phyloP scores from a whole-genome alignment of 2,888 invertebrate species.

The Drosophila pseudotakahashii region DNA sequence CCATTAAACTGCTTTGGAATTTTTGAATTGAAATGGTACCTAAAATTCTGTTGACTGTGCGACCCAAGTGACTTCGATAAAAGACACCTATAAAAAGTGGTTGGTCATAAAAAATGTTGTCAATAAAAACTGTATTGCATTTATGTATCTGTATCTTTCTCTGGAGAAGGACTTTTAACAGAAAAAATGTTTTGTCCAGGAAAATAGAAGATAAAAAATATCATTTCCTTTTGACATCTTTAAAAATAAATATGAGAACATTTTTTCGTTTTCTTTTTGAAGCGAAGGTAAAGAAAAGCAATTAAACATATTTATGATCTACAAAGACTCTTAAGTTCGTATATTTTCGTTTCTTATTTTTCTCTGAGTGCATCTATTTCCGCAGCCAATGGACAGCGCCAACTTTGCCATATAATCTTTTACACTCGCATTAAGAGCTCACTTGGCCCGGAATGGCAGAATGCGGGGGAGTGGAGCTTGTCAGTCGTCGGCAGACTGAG shows the following conservation, averaged over 20 bases:
- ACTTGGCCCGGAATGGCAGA: constrained; percentile 52
- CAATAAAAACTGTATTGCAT: neutral
- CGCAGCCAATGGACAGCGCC: constrained; percentile 60
- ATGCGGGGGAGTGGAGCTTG: constrained; percentile 21
- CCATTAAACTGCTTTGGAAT: constrained; percentile 6
- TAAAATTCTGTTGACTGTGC: constrained; percentile 4
- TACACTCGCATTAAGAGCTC: constrained; percentile 72
- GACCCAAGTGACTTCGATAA: constrained; percentile 2
- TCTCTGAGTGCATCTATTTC: constrained; percentile 16
- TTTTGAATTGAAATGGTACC: constrained; percentile 15
- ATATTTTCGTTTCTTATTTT: neutral
- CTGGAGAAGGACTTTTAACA: no score
- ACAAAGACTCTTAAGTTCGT: no score
- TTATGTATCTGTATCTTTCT: neutral
- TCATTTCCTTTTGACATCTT: neutral
- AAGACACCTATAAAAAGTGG: neutral
- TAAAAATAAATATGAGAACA: no score
- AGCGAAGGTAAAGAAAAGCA: no score
- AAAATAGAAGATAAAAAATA: neutral
- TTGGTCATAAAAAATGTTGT: constrained; percentile 1
- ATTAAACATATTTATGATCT: no score
- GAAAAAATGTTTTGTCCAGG: neutral
- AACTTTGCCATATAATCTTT: constrained; percentile 76
- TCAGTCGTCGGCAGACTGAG: constrained; percentile 32
- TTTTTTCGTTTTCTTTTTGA: no score